Base-by-base conservation (phyloP, 1,140 invertebrate species). In the Macrostomum lignano region DNA sequence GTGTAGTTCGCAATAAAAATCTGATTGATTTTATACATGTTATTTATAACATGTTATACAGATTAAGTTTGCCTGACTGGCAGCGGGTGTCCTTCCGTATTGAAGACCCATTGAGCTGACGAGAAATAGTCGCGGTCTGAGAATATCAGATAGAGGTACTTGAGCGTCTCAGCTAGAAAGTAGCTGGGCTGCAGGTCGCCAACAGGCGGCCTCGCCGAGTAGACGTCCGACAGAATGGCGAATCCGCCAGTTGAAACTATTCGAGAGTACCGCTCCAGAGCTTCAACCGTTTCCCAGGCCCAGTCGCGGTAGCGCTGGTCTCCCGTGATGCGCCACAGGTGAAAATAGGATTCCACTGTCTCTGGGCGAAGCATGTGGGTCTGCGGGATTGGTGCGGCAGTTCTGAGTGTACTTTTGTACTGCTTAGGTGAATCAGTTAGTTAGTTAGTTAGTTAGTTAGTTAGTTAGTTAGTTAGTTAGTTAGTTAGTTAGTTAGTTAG, bases 111-210 rank as follows among this genome's bases (percentile, higher is more conserved):
- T 44, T 91, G 69, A 54, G 96, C 76, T 17, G 96, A 62, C 3
- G 76, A 70, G 40, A 96, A 65, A 35, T 88, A 62, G 35, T 5
- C 19, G 6, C 30, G 11, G 7, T 33, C 20, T 6, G 6, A 7
- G 30, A 17, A 93, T 32, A 35, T 35, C 10, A 35, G 10, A 31
- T 35, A 31, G 9, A 35, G 34, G 20, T 35, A 32, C 15, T 32
- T 35, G 9, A 43, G 32, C 4, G 42, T 43, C 25, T 43, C 42
- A 2, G 42, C 42, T 34, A 96, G 65, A 62, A 93, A 91, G 65
- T 82, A 96, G 59, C 79, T 91, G 58, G 94, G 88, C 21, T 93
- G 84, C 51, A 94, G 82, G 60, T 96, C 88, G 50, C 88, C 79
- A 30, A 67, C 65, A 3, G 40, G 32, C 10, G 77, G 69, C 40